Base-by-base conservation (phyloP, 64 coral and sea anemone genomes). In the Pocillopora verrucosa region DNA sequence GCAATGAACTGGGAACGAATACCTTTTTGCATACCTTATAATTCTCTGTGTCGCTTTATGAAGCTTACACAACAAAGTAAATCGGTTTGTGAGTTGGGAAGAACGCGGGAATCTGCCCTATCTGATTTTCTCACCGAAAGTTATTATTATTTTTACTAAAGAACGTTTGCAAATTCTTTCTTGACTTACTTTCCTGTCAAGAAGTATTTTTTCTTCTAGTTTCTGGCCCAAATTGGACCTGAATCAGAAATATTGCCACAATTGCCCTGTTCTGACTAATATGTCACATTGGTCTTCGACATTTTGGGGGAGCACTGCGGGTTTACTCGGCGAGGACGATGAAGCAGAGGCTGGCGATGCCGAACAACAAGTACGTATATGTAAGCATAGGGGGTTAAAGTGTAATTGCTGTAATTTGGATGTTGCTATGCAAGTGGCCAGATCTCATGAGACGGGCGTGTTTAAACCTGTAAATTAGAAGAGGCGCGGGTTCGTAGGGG, bases 281-380 rank as follows among this genome's bases (percentile, higher is more conserved):
- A 84, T 84, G 82, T 70, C 82, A 5, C 36, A 84, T 22, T 84
- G 82, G 82, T 84, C 82, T 41, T 83, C 80, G 37, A 83, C 80
- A 10, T 83, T 83, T 16, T 94, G 93, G 93, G 82, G 76, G 17
- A 91, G 89, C 56, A 81, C 83, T 22, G 16, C 16, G 56, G 93
- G 93, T 37, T 62, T 94, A 56, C 90, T 94, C 91, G 93, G 75
- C 56, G 93, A 94, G 10, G 76, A 94, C 82, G 93, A 91, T 70
- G 93, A 91, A n/a, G 88, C 74, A 10, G 93, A 90, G 7, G 59
- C 51, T 70, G 79, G 26, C 11, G 77, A 91, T 69, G 19, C 79
- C 1, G 60, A 75, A 10, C 88, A 84, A 41, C 84, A 84, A 87
- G 89, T 90, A 26, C 35, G 62, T 61, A 76, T 90, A 26, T n/a